phyloP scores from a whole-genome alignment of 2,797 vertebrate species.

The Philypnodon macrostomus region DNA sequence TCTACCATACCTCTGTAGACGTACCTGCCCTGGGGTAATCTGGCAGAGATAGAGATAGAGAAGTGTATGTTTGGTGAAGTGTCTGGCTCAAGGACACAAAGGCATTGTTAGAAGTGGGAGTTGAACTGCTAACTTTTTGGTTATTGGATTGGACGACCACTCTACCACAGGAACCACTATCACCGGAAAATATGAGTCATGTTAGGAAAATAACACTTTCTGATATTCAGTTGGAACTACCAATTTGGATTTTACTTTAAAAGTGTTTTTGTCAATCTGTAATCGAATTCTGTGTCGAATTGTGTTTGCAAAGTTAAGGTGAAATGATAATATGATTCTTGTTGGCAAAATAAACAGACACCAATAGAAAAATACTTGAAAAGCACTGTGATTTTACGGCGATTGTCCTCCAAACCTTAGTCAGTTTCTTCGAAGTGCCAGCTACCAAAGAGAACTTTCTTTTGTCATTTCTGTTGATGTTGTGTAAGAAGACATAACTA shows the following conservation, averaged over 20 bases:
- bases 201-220: no score
- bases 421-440: background rate
- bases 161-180: no score
- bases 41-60: no score
- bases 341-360: background rate
- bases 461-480: constrained; percentile 15
- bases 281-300: background rate
- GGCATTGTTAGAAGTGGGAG: no score
- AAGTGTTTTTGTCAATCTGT: background rate
- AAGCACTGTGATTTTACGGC: background rate
- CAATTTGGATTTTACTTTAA: constrained; percentile 16
- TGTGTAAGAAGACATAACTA: constrained; percentile 22
- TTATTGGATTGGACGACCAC: no score
- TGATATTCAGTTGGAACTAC: no score
- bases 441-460: constrained; percentile 1
- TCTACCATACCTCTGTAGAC: no score
- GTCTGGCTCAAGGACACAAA: no score
- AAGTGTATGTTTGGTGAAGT: no score
- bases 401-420: constrained; percentile 6
- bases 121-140: no score
- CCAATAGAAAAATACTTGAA: background rate
- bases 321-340: constrained; percentile 2
- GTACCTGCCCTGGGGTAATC: no score
- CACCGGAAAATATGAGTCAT: no score
- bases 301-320: background rate